Base-by-base conservation (phyloP, 2,797 vertebrate species). In the Sebastes goodei region DNA sequence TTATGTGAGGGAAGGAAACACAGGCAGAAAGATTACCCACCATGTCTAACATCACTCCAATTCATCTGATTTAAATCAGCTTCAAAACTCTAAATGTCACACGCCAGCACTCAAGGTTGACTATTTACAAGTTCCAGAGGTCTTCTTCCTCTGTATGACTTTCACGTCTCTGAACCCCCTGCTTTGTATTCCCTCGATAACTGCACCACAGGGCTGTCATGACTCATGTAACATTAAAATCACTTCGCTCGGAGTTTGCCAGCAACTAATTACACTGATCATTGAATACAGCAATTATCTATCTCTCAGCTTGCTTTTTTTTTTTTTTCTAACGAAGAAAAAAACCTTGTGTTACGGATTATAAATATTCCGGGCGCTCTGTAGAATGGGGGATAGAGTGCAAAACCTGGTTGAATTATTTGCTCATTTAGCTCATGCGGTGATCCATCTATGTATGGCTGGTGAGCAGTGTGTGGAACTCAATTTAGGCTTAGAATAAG, bases 231-330 rank as follows among this genome's bases (percentile, higher is more conserved):
- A 89, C 90, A 91, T 94, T 94, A 92, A 93, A 92, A 92, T 92
- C 83, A 84, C 88, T 91, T 85, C 71, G 78, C 91, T 94, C 80
- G 71, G 83, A 90, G 91, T 88, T 88, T 89, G 88, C 84, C 72
- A 73, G 85, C 88, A 91, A 92, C 93, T 94, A 94, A 95, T 96
- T 95, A 95, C 90, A 93, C 93, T 95, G 93, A 95, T 94, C 94
- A 95, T 55, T 95, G 94, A 94, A 94, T 94, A 90, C 87, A 91
- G 94, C 94, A 95, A 95, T 95, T 93, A 95, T 92, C 89, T 84
- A 78, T 91, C 85, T 86, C 86, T 86, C 71, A 79, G 78, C 80
- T 80, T 84, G 69, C 55, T 77, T 89, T 90, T 77, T 86, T 78
- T n/a, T 21, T n/a, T 21, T 30, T 7, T 15, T 33, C 71, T 86